phyloP scores from a whole-genome alignment of 2,113 vertebrate genomes.

The Chunga burmeisteri region DNA sequence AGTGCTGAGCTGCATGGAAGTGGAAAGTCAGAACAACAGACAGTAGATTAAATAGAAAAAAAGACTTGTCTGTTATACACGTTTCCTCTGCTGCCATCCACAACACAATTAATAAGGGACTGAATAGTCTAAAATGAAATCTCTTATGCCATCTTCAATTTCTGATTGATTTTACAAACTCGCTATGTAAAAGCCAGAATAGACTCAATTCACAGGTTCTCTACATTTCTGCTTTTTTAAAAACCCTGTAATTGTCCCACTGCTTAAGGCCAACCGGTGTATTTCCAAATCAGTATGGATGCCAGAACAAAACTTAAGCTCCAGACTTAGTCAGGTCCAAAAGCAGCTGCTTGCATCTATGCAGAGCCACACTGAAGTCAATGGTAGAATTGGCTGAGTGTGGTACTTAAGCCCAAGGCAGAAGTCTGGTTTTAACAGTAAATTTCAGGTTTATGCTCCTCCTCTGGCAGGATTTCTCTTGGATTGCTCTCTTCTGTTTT shows the following conservation, averaged over 20 bases:
- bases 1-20: background rate
- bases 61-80: background rate
- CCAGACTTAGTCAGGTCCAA: background rate
- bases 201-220: background rate
- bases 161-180: slow-evolving; percentile 57
- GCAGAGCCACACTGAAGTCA: background rate
- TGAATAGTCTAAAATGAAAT: background rate
- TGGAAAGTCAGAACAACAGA: background rate
- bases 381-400: background rate
- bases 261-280: slow-evolving; percentile 16
- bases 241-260: background rate
- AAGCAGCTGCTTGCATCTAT: background rate
- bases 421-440: slow-evolving; percentile 17
- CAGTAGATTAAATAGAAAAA: background rate
- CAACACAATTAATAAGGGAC: background rate
- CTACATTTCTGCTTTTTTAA: background rate
- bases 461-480: slow-evolving; percentile 17
- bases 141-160: slow-evolving; percentile 23
- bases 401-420: slow-evolving; percentile 6
- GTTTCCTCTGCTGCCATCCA: slow-evolving; percentile 36
- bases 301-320: slow-evolving; percentile 22
- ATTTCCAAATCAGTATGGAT: background rate
- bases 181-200: background rate
- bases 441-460: slow-evolving; percentile 38
- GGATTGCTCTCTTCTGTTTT: slow-evolving; percentile 52